Evolutionary conservation across 2,888 invertebrate species (phyloP), one percentile per base, ranked within the genome.

Genomic region (Eupithecia insigniata): DNA sequence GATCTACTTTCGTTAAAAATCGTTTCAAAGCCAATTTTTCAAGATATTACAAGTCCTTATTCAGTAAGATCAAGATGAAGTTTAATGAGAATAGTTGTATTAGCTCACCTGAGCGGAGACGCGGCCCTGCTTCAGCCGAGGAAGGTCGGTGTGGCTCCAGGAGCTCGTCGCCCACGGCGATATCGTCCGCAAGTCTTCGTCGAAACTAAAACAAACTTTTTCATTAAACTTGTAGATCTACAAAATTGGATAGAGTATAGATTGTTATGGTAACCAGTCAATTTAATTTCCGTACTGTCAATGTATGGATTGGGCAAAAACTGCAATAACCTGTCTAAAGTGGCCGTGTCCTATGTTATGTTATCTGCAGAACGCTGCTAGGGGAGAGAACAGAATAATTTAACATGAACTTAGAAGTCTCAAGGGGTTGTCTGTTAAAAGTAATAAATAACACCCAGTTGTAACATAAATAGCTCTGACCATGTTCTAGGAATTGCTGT

Each of bases 101-200:
- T 30, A 66, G 64, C 81, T 92, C 87, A 96, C 96, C 95, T 96
- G 97, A 26, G 97, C 97, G 26, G 97, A 96, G 66, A 97, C 95
- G 93, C 96, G 95, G 76, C 97, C 97, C 86, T 96, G 95, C 78
- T 96, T 96, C 77, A 97, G 89, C 68, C 97, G 93, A 30, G 96
- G 96, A 81, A 97, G 92, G 84, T 97, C 97, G 8, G 97, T 97
- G 86, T 97, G 97, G 81, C 96, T 96, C 96, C 96, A 97, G 71
- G 95, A 96, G 85, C 96, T 96, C 76, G 95, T 95, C 64, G 96
- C 96, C 96, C 96, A 97, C n/a, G 96, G 97, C 58, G 95, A 95
- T 84, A 96, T 95, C 73, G 96, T 96, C 74, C 96, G 95, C 77
- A 97, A 90, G 84, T 97, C 96, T 85, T 95, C 96, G 80, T 95